phyloP scores from a whole-genome alignment of 2,113 vertebrate species.

The Halcyon senegalensis region DNA sequence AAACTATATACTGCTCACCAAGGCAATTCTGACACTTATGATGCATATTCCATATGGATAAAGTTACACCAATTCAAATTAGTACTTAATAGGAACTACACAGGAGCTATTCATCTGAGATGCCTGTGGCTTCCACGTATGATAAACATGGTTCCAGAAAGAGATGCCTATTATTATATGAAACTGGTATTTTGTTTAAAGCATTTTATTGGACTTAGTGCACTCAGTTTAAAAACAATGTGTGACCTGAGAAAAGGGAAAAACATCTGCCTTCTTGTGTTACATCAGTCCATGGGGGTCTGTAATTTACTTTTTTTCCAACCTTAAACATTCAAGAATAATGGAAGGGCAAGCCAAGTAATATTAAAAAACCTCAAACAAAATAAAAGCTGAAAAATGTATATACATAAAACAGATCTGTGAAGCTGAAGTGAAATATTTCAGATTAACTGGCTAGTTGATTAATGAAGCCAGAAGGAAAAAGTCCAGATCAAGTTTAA shows the following conservation, averaged over 20 bases:
- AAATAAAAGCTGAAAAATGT: conserved; percentile 75
- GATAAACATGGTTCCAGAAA: neutral
- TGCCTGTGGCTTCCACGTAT: neutral
- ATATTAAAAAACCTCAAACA: conserved; percentile 60
- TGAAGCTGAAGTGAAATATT: conserved; percentile 68
- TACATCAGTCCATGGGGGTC: conserved; percentile 66
- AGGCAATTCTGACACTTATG: neutral
- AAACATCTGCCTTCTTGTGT: conserved; percentile 65
- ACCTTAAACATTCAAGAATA: conserved; percentile 65
- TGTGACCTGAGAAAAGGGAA: conserved; percentile 43
- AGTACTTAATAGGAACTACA: neutral
- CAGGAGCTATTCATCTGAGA: neutral
- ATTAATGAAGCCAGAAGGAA: conserved; percentile 73
- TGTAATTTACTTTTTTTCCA: conserved; percentile 68
- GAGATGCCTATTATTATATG: neutral
- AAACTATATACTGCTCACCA: neutral
- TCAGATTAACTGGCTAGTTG: conserved; percentile 70
- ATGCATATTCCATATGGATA: neutral
- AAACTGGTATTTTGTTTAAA: neutral
- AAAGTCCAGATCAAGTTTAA: conserved; percentile 59
- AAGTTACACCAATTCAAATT: neutral
- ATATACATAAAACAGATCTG: conserved; percentile 77
- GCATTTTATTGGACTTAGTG: neutral
- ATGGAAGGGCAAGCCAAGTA: conserved; percentile 47
- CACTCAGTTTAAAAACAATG: conserved; percentile 48